Evolutionary conservation across 2,888 invertebrate species (phyloP).

Genomic region (Cinara cedri): DNA sequence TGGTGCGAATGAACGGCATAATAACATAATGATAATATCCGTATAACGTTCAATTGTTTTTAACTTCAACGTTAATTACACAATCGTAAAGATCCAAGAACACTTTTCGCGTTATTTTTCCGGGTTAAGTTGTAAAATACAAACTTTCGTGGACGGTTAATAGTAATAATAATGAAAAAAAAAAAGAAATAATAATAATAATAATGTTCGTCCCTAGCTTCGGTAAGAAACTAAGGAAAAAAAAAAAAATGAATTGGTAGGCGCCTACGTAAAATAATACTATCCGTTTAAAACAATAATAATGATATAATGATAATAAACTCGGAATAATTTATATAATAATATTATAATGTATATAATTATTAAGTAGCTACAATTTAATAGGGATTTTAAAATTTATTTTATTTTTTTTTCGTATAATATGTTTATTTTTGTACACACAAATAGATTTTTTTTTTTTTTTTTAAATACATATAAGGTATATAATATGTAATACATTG

Average conservation of each 20-base stretch:
- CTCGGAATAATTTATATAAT: conserved; percentile 14
- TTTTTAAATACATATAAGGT: not conserved
- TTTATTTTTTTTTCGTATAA: too few species aligned
- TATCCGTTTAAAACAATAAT: conserved; percentile 15
- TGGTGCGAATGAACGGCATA: conserved; percentile 4
- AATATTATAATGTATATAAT: too few species aligned
- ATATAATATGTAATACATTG: too few species aligned
- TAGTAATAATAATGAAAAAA: conserved; percentile 21
- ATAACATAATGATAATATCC: conserved; percentile 10
- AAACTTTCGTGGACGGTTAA: conserved; percentile 1
- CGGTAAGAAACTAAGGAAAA: too few species aligned
- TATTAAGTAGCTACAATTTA: conserved; percentile 13
- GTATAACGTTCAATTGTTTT: too few species aligned
- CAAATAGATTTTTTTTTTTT: not conserved
- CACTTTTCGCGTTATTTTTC: not conserved
- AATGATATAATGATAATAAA: conserved; percentile 26
- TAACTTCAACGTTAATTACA: not conserved
- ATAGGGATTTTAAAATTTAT: conserved; percentile 24
- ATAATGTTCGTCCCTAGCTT: too few species aligned
- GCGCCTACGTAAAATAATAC: not conserved
- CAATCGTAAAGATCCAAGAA: conserved; percentile 25
- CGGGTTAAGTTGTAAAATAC: conserved; percentile 21
- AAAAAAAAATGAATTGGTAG: too few species aligned
- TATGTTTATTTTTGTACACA: conserved; percentile 22
- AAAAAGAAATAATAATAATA: conserved; percentile 8